A percentile compares a stretch with the other conserved stretches of the same genome.
phyloP scores from a whole-genome alignment of 2,888 invertebrate species.

The Lasioglossum oenotherae region DNA sequence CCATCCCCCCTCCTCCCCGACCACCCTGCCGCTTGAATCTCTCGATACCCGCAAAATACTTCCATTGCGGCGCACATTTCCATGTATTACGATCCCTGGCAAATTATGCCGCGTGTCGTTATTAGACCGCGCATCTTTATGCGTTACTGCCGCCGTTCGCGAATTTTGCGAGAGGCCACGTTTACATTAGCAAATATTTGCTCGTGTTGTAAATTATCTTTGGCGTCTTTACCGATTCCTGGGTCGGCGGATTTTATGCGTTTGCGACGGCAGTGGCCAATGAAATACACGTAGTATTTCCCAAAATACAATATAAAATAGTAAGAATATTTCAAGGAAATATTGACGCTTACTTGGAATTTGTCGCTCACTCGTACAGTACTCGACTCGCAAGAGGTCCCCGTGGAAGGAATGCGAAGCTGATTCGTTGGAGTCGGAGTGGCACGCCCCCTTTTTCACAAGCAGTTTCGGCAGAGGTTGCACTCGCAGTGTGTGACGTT shows the following conservation, averaged over 20 bases:
- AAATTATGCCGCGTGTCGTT: neutral
- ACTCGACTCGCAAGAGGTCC: too few relatives aligned
- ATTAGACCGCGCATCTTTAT: conserved; percentile 6
- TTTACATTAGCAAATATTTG: neutral
- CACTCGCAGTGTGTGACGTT: too few relatives aligned
- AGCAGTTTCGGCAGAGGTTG: too few relatives aligned
- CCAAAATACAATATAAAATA: neutral
- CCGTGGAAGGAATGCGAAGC: too few relatives aligned
- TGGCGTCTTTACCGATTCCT: neutral
- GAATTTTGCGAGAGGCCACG: conserved; percentile 1
- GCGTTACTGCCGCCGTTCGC: neutral
- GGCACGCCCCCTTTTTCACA: too few relatives aligned
- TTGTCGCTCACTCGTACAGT: too few relatives aligned
- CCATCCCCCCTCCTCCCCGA: neutral
- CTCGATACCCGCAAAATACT: neutral
- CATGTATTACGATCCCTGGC: neutral
- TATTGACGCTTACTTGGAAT: too few relatives aligned
- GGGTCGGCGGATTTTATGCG: neutral
- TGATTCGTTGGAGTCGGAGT: too few relatives aligned
- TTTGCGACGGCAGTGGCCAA: neutral
- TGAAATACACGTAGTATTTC: neutral
- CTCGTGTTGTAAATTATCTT: neutral
- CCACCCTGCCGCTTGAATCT: conserved; percentile 13
- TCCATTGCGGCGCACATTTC: conserved; percentile 1
- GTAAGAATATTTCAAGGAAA: neutral